Evolutionary conservation across 2,797 vertebrate species (phyloP).

Genomic region (Taenioides sp.): DNA sequence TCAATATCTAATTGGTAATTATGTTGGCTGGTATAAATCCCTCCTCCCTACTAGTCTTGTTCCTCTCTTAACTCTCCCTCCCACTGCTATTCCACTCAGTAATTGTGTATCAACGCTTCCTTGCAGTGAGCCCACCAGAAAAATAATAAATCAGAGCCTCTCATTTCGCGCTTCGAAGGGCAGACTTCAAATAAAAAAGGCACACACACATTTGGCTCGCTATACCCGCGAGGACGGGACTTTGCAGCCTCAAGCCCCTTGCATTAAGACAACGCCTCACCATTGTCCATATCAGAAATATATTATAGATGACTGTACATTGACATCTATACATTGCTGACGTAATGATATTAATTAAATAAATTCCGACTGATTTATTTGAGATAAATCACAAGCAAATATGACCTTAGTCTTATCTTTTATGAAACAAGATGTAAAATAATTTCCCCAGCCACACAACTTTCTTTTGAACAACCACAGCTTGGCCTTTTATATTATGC

Average conservation of each 20-base stretch:
- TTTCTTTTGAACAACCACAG: not conserved
- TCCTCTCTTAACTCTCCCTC: constrained; percentile 42
- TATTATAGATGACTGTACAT: not conserved
- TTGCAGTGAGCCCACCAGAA: constrained; percentile 80
- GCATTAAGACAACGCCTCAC: not conserved
- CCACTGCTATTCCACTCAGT: constrained; percentile 64
- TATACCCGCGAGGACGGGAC: not conserved
- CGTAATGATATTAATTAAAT: not conserved
- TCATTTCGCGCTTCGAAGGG: constrained; percentile 85
- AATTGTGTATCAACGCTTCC: constrained; percentile 85
- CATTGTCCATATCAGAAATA: not conserved
- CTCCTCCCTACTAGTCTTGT: constrained; percentile 46
- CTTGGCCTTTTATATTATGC: too few relatives aligned
- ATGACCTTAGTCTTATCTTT: too few relatives aligned
- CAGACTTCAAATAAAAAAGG: constrained; percentile 82
- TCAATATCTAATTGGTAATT: constrained; percentile 88
- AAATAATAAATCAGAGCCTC: constrained; percentile 87
- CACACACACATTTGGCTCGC: constrained; percentile 31
- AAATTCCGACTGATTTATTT: not conserved
- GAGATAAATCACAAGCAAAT: not conserved
- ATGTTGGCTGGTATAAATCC: constrained; percentile 81
- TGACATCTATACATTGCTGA: not conserved
- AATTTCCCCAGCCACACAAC: not conserved
- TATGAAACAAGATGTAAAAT: not conserved
- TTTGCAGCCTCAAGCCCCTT: not conserved